Evolutionary conservation across 2,888 invertebrate species (phyloP).

Genomic region (Drosophila yooni): DNA sequence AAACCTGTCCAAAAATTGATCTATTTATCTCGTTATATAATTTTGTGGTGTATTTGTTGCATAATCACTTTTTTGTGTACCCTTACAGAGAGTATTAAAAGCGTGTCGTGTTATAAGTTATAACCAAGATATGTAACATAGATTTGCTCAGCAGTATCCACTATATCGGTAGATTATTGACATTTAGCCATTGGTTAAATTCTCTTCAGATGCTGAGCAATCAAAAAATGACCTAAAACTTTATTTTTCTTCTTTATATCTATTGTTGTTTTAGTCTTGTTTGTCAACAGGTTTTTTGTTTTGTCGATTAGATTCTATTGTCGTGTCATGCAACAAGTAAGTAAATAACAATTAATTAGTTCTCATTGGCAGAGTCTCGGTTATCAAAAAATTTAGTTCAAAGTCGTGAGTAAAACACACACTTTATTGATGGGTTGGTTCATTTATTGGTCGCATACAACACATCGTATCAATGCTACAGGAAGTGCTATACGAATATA

Average conservation of each 20-base stretch:
- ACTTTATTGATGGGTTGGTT: slow-evolving; percentile 26
- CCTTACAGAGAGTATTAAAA: neutral
- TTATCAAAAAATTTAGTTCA: slow-evolving; percentile 40
- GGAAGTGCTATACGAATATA: neutral
- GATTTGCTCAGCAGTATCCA: too few species aligned
- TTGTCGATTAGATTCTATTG: slow-evolving; percentile 25
- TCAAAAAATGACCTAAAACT: neutral
- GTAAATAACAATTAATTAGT: slow-evolving; percentile 28
- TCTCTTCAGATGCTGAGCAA: neutral
- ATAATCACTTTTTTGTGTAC: neutral
- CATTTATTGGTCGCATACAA: slow-evolving; percentile 50
- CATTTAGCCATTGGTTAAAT: neutral
- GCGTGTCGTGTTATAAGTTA: neutral
- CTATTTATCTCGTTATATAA: neutral
- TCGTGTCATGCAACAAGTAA: slow-evolving; percentile 18
- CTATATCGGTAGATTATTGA: neutral
- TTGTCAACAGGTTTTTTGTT: slow-evolving; percentile 2
- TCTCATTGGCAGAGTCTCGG: slow-evolving; percentile 21
- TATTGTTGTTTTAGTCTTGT: neutral
- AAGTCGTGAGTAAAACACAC: slow-evolving; percentile 11
- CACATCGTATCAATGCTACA: slow-evolving; percentile 2
- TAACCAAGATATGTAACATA: neutral
- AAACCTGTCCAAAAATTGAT: neutral
- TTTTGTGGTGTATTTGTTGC: neutral
- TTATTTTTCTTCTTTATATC: slow-evolving; percentile 1